Percentiles rank a stretch among this genome's conserved stretches.
phyloP scores from a whole-genome alignment of 2,888 invertebrate genomes.

The Neoaliturus tenellus region DNA sequence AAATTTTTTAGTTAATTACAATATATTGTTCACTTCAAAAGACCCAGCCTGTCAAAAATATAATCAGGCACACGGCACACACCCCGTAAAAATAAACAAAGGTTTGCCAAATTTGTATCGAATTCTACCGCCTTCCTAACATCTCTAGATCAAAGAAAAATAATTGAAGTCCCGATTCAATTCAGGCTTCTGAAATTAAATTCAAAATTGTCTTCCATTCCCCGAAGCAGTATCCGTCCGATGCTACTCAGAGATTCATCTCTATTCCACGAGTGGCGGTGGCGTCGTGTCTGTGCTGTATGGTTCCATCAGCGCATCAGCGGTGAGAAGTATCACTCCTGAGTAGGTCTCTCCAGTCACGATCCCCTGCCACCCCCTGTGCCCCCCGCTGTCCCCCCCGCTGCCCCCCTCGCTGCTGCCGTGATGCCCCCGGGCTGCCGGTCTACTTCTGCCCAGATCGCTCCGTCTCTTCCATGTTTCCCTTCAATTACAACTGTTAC shows the following conservation, averaged over 20 bases:
- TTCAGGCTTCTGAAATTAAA: too few species aligned
- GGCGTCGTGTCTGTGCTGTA: not conserved
- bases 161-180: too few species aligned
- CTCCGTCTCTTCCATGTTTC: not conserved
- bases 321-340: constrained; percentile 1
- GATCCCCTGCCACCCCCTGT: not conserved
- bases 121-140: too few species aligned
- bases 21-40: too few species aligned
- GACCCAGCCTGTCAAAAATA: too few species aligned
- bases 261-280: not conserved
- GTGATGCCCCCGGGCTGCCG: not conserved
- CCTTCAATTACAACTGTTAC: not conserved
- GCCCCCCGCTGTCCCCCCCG: not conserved
- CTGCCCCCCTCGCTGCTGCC: not conserved
- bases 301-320: not conserved
- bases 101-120: too few species aligned
- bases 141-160: too few species aligned
- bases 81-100: too few species aligned
- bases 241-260: not conserved
- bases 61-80: too few species aligned
- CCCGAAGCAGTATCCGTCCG: too few species aligned
- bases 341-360: constrained; percentile 12
- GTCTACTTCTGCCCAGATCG: not conserved
- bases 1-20: too few species aligned
- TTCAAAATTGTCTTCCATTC: too few species aligned